Percentiles rank a stretch among this genome's conserved stretches.
Conservation (phyloP, 2,797 vertebrate species). For the Gallirallus australis region DNA sequence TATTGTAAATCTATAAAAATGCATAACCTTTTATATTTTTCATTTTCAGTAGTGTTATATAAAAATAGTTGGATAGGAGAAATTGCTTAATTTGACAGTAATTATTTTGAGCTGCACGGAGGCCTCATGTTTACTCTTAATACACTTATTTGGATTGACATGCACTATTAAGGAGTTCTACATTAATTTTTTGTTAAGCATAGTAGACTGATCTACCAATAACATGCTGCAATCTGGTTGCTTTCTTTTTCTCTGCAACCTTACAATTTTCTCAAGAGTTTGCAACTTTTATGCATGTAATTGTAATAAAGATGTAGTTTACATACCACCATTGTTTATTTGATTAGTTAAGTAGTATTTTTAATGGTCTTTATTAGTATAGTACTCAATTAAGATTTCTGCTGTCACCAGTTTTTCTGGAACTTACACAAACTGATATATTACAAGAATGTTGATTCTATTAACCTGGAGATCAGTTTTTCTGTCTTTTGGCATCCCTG, state of each 20-base stretch:
- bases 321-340: neutral
- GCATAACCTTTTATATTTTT: neutral
- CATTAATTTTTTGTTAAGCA: slow-evolving; percentile 8
- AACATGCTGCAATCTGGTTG: neutral
- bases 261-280: neutral
- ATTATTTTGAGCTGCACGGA: neutral
- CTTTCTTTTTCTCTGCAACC: neutral
- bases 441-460: neutral
- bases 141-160: slow-evolving; percentile 12
- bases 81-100: slow-evolving; percentile 30
- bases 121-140: slow-evolving; percentile 29
- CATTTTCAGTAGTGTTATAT: neutral
- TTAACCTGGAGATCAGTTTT: neutral
- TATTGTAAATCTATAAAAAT: slow-evolving; percentile 11
- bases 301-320: neutral
- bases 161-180: neutral
- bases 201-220: neutral
- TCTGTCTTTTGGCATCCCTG: neutral
- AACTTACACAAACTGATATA: neutral
- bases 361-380: neutral
- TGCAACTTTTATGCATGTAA: neutral
- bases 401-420: neutral
- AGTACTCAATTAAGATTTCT: neutral
- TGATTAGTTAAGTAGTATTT: neutral
- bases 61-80: slow-evolving; percentile 12